Evolutionary conservation across 1,140 invertebrate genomes (phyloP).

Genomic region (Trachymyrmex cornetzi): DNA sequence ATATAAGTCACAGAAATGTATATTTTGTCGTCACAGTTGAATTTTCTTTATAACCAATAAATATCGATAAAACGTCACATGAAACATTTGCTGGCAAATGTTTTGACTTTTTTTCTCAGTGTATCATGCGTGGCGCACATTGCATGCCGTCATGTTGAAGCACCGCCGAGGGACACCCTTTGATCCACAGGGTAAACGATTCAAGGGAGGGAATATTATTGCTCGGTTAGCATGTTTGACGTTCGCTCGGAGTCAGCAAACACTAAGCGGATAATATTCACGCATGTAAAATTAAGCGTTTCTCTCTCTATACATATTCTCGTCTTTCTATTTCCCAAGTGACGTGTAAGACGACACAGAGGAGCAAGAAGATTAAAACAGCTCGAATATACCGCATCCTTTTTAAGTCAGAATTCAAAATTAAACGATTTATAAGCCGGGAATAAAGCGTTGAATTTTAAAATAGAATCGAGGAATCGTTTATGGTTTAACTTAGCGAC

Average conservation of each 20-base stretch:
- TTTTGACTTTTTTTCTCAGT: too few species aligned
- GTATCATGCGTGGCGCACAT: not conserved
- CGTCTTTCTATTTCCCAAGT: not conserved
- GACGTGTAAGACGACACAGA: not conserved
- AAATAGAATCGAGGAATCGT: slow-evolving; percentile 10
- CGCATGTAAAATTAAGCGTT: slow-evolving; percentile 26
- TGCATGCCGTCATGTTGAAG: not conserved
- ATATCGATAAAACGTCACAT: too few species aligned
- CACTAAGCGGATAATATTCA: slow-evolving; percentile 53
- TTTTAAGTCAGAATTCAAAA: slow-evolving; percentile 24
- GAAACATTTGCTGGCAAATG: too few species aligned
- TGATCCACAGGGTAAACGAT: slow-evolving; percentile 37
- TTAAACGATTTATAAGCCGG: not conserved
- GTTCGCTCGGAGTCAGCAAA: slow-evolving; percentile 26
- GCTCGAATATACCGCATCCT: not conserved
- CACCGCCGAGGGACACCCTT: slow-evolving; percentile 6
- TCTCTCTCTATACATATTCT: not conserved
- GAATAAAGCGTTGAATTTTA: not conserved
- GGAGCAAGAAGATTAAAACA: slow-evolving; percentile 5
- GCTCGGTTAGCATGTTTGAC: slow-evolving; percentile 6
- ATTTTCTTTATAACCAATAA: too few species aligned
- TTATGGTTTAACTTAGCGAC: not conserved
- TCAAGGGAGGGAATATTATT: slow-evolving; percentile 55
- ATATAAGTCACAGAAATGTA: too few species aligned
- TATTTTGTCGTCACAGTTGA: too few species aligned